These are phyloP conservation scores for Furnarius figulus DNA, from an alignment of 2,113 vertebrate species.

Conservation along the genomic window DNA sequence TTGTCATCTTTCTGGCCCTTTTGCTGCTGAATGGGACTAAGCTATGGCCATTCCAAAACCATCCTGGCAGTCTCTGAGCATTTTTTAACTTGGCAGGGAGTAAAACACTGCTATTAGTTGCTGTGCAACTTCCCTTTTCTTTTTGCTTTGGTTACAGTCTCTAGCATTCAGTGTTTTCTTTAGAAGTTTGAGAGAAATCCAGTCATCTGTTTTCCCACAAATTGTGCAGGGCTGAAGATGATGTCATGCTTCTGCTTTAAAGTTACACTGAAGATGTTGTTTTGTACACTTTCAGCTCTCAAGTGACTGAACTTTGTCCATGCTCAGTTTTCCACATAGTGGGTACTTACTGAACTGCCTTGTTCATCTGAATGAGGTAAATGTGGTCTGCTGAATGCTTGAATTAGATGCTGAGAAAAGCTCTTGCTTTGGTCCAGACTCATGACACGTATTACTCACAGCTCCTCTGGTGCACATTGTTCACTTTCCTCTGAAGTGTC, in stretches of 20 bases:
- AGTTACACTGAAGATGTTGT: neutral
- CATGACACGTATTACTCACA: neutral
- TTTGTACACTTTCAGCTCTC: neutral
- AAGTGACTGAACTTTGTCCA: neutral
- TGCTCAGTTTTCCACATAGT: neutral
- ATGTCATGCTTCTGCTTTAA: neutral
- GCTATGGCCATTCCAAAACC: neutral
- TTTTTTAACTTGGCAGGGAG: neutral
- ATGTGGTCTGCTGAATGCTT: neutral
- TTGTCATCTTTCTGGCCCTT: neutral
- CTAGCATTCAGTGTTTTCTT: neutral
- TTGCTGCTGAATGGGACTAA: neutral
- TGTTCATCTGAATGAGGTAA: neutral
- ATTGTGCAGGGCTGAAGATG: neutral
- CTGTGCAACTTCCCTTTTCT: neutral
- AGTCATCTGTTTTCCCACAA: constrained; percentile 1
- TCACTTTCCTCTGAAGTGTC: neutral
- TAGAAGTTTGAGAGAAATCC: neutral
- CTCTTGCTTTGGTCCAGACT: neutral
- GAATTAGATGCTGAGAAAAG: neutral
- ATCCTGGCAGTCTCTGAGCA: neutral
- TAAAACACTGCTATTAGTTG: neutral
- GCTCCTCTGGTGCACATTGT: neutral
- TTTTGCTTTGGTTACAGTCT: constrained; percentile 42
- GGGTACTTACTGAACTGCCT: neutral